Evolutionary conservation across 2,113 vertebrate genomes (phyloP).

Genomic region (Balaenoptera acutorostrata): DNA sequence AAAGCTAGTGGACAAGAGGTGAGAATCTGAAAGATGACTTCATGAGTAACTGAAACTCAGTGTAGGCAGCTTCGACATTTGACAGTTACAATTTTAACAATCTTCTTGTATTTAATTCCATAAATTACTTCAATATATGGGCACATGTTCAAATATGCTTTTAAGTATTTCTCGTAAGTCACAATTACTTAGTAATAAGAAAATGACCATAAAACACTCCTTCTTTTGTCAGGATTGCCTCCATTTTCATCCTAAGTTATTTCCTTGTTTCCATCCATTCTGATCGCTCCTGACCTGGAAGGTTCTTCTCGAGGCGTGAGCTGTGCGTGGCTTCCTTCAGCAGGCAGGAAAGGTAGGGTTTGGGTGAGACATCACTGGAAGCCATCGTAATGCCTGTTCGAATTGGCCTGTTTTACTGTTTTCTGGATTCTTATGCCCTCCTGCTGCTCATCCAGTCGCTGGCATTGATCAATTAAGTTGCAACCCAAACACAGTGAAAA

Average conservation of each 20-base stretch:
- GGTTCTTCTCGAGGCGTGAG: neutral
- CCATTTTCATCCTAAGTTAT: neutral
- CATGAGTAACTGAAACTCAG: neutral
- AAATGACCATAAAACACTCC: slow-evolving; percentile 18
- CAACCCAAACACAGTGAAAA: neutral
- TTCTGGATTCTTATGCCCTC: neutral
- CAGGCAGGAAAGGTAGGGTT: neutral
- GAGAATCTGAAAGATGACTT: slow-evolving; percentile 7
- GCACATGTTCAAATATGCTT: slow-evolving; percentile 59
- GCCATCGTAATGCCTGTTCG: neutral
- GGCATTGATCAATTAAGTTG: neutral
- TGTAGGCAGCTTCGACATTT: neutral
- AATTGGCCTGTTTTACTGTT: neutral
- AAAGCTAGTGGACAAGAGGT: neutral
- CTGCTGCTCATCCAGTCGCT: neutral
- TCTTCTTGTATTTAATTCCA: slow-evolving; percentile 32
- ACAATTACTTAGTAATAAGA: slow-evolving; percentile 21
- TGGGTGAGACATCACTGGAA: neutral
- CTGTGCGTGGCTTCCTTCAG: neutral
- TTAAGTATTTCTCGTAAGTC: slow-evolving; percentile 55
- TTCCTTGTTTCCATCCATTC: neutral
- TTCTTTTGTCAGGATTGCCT: neutral
- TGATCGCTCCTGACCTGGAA: neutral
- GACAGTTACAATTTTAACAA: slow-evolving; percentile 15
- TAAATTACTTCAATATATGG: slow-evolving; percentile 34